Evolutionary conservation across 2,888 invertebrate species (phyloP), one percentile per base, ranked within the genome.

Genomic region (Maniola hyperantus): DNA sequence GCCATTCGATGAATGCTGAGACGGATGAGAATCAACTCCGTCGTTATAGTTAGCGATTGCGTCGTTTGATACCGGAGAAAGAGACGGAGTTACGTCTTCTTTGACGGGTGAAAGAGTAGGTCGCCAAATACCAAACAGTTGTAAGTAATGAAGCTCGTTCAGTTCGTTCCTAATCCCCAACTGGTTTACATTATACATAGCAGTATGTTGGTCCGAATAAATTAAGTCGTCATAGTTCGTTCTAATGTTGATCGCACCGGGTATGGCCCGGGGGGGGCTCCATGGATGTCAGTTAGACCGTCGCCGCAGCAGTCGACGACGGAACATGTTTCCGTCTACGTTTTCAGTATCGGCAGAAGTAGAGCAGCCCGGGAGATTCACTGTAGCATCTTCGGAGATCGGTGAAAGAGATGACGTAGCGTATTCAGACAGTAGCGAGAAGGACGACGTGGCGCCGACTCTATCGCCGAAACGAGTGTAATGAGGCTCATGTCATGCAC

Each of bases 401-500:
- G n/a, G n/a, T n/a, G 44, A 0, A 6, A 44, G 6, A 5, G 5
- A 11, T n/a, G 44, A n/a, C 0, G 44, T 44, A 1, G 6, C 13
- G 18, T 60, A 15, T 50, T 50, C 18, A 15, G 6, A 1, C 6
- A 48, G 8, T 8, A 11, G 34, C n/a, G 34, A 44, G n/a, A 44
- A 26, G 33, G 39, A 7, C 2, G 18, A 36, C 8, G 8, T 48
- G 8, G 6, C 2, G 18, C 48, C 18, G 48, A 18, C 15, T 11
- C 50, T 33, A 5, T 20, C 4, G 26, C 26, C 11, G 0, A 58
- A 26, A 6, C 44, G 58, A 18, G 53, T 60, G 50, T 10, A 15
- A 2, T 15, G 44, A 34, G 55, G 68, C 53, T 61, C 71, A 15
- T 73, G 84, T 85, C 84, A 84, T 69, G 79, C 73, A 39, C 67